Evolutionary conservation across 2,888 invertebrate genomes (phyloP), one percentile per base, ranked within the genome.

Genomic region (Eupithecia centaureata): DNA sequence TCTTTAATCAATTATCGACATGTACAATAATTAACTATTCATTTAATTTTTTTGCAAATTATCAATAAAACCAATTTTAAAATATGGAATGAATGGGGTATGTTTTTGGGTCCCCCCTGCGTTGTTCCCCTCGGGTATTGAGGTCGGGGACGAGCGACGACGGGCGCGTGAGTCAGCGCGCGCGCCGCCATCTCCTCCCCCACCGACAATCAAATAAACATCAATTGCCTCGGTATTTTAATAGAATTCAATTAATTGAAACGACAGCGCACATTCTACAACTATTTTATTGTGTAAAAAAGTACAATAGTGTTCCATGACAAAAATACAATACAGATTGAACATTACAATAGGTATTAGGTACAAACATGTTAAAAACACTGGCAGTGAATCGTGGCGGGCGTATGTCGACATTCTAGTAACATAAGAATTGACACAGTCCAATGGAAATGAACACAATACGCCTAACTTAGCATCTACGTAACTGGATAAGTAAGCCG

Each of bases 401-500:
- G 86, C 93, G 85, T 93, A 94, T 95, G 94, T 94, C 92, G 88
- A 93, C 86, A 94, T 94, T 95, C 95, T 95, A 94, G 94, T 90
- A 92, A 88, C 85, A 93, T 90, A 94, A 95, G 95, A 95, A 95
- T 94, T 94, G 95, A 95, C 95, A 94, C 94, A 95, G 94, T 94
- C 94, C 92, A 90, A 84, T 91, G 86, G 79, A 82, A 89, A 87
- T 84, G 84, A 90, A 90, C 87, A 88, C 84, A 90, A 87, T 89
- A 90, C 82, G 80, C 81, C 83, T 82, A 84, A 85, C 81, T 78
- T 79, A 82, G 78, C 78, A 63, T 68, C 73, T 77, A 63, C 63
- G 66, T 58, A 80, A 81, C 81, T 78, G 71, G 82, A 83, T 83
- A 86, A 85, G 77, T 76, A 86, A 88, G 87, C 88, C 79, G 82